Conservation (phyloP, 1,140 invertebrate species). For the Drosophila mayri region DNA sequence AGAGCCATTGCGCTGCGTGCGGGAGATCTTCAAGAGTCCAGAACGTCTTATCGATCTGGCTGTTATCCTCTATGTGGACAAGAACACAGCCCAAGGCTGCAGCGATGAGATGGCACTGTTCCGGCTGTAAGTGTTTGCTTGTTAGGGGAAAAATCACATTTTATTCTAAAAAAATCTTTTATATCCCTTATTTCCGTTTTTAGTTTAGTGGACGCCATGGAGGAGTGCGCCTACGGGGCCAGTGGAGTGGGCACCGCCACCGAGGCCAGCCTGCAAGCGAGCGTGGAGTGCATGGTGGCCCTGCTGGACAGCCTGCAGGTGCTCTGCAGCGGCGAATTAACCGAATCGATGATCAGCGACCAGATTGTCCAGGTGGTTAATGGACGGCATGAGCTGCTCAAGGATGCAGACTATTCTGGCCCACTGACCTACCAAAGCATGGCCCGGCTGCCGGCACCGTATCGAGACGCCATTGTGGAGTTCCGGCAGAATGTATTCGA, state of each 20-base stretch:
- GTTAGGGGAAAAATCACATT: not conserved
- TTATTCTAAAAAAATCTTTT: not conserved
- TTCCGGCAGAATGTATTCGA: slow-evolving; percentile 86
- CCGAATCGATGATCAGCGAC: slow-evolving; percentile 85
- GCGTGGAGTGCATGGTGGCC: slow-evolving; percentile 93
- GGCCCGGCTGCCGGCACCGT: slow-evolving; percentile 91
- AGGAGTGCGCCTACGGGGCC: slow-evolving; percentile 90
- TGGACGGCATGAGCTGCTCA: slow-evolving; percentile 89
- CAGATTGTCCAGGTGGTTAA: slow-evolving; percentile 88
- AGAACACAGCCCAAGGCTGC: slow-evolving; percentile 90
- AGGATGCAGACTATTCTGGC: slow-evolving; percentile 93
- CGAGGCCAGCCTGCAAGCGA: slow-evolving; percentile 90
- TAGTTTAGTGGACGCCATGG: slow-evolving; percentile 96
- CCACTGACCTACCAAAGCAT: slow-evolving; percentile 94
- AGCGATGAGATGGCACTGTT: slow-evolving; percentile 96
- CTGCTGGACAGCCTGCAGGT: slow-evolving; percentile 93
- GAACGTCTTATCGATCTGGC: slow-evolving; percentile 90
- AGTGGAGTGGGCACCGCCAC: slow-evolving; percentile 87
- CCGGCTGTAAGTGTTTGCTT: slow-evolving; percentile 89
- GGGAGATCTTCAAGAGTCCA: slow-evolving; percentile 90
- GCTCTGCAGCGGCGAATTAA: slow-evolving; percentile 90
- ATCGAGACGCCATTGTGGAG: slow-evolving; percentile 87
- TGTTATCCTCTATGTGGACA: slow-evolving; percentile 90
- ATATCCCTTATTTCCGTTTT: not conserved
- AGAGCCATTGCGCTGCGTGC: slow-evolving; percentile 93